Base-by-base conservation (phyloP, 2,888 invertebrate species). In the Hydriomena furcata region DNA sequence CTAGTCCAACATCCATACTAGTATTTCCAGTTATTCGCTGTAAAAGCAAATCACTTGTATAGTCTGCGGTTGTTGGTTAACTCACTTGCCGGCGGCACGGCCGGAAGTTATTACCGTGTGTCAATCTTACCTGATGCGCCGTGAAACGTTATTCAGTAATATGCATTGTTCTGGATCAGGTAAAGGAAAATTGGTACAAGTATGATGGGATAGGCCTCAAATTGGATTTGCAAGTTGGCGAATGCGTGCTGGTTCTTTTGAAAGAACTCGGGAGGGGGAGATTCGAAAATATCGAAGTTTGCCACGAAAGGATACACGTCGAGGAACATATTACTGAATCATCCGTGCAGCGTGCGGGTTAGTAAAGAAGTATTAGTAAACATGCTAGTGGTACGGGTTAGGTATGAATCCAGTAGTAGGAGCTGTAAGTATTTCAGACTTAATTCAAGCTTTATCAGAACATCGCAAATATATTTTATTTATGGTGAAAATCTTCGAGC, bases 271-370 rank as follows among this genome's bases (percentile, higher is more conserved):
- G 81, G 78, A n/a, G 86, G 86, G 1, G 86, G 84, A 5, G 79
- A 76, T 27, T 80, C 73, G 57, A 75, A 84, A 1, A 79, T 79
- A 10, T 85, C 87, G 20, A 78, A 51, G 6, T 85, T 84, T 56
- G 88, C 85, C 45, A 84, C 80, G 68, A 69, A 87, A 1, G 86
- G 84, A 61, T 82, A 84, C 0, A 83, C 68, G 38, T 87, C 87
- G 7, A 79, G 76, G 46, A 79, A 84, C 64, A 85, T 73, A 7
- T 76, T 68, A 55, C 88, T 88, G 60, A 49, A 25, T 17, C 17
- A 32, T 52, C 53, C 58, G 24, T 60, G 84, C 84, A 79, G 88
- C 88, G 66, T 87, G 84, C 55, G 80, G 75, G 45, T 58, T 61
- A 66, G 40, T 65, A 61, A 55, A 50, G 11, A 35, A 20, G 7